A percentile compares a stretch with the other conserved stretches of the same genome.
Evolutionary conservation across 2,888 invertebrate species (phyloP).

Genomic region (Chrysolina americana): DNA sequence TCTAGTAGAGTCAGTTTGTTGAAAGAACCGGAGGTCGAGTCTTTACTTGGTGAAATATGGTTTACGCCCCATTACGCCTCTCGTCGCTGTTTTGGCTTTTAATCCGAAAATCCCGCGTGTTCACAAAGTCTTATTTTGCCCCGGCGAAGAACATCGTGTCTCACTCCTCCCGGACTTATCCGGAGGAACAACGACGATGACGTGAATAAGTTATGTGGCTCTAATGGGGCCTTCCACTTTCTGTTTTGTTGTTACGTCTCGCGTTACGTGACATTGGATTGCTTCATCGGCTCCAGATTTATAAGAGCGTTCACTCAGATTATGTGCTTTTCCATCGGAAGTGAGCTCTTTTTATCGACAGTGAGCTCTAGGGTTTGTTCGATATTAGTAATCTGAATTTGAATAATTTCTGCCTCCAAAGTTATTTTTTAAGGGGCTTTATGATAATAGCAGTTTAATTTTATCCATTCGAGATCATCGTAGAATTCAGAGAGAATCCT

Average conservation of each 20-base stretch:
- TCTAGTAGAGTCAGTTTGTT: constrained; percentile 52
- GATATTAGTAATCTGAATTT: too few relatives aligned
- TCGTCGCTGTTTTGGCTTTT: constrained; percentile 60
- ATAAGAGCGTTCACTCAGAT: background rate
- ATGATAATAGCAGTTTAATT: too few relatives aligned
- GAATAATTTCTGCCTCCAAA: too few relatives aligned
- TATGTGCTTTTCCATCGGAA: too few relatives aligned
- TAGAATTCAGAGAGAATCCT: too few relatives aligned
- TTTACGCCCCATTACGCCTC: constrained; percentile 61
- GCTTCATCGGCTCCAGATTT: background rate
- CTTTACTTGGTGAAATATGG: constrained; percentile 57
- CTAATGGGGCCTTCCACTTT: constrained; percentile 37
- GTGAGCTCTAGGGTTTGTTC: too few relatives aligned
- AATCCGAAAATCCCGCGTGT: constrained; percentile 42
- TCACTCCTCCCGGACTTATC: constrained; percentile 34
- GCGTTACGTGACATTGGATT: background rate
- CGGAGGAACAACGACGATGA: constrained; percentile 26
- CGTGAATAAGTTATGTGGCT: constrained; percentile 39
- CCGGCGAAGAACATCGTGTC: constrained; percentile 27
- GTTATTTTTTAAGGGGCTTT: too few relatives aligned
- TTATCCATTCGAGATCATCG: too few relatives aligned
- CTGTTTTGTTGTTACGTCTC: constrained; percentile 15
- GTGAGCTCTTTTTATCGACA: too few relatives aligned
- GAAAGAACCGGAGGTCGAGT: constrained; percentile 51
- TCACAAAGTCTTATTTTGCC: constrained; percentile 18